Conservation (phyloP, 1,140 invertebrate species). For the Pectinophora gossypiella region DNA sequence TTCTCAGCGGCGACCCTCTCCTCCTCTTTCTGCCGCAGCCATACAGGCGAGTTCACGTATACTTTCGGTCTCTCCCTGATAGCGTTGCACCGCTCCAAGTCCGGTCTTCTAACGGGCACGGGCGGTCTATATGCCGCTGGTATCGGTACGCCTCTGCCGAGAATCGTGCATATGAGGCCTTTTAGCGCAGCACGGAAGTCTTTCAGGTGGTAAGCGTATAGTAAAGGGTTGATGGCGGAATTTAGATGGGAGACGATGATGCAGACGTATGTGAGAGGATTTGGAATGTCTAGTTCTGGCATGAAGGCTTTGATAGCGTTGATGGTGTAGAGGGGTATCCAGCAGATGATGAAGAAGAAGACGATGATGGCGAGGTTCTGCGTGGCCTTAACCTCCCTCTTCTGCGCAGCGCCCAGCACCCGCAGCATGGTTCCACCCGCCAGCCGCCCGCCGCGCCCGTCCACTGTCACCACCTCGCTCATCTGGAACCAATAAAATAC, state of each 20-base stretch:
- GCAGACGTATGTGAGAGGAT: conserved; percentile 84
- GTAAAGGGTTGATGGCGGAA: conserved; percentile 90
- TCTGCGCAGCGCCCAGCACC: conserved; percentile 85
- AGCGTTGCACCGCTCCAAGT: conserved; percentile 61
- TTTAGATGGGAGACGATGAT: conserved; percentile 93
- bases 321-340: conserved; percentile 94
- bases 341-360: conserved; percentile 93
- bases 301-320: conserved; percentile 92
- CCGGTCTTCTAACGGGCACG: conserved; percentile 51
- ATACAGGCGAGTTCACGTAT: conserved; percentile 69
- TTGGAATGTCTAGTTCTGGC: conserved; percentile 79
- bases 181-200: conserved; percentile 88
- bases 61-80: conserved; percentile 58
- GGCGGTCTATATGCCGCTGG: conserved; percentile 57
- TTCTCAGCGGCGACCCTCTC: conserved; percentile 38
- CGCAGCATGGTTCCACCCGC: conserved; percentile 81
- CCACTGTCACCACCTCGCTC: conserved; percentile 62
- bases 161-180: conserved; percentile 77
- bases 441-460: conserved; percentile 44
- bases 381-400: conserved; percentile 92
- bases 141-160: conserved; percentile 67
- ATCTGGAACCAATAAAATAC: conserved; percentile 53
- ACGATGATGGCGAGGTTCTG: conserved; percentile 94
- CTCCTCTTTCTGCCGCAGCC: conserved; percentile 61
- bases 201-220: conserved; percentile 93